Evolutionary conservation across 2,797 vertebrate genomes (phyloP), one percentile per base, ranked within the genome.

Genomic region (Myotis vivesi): DNA sequence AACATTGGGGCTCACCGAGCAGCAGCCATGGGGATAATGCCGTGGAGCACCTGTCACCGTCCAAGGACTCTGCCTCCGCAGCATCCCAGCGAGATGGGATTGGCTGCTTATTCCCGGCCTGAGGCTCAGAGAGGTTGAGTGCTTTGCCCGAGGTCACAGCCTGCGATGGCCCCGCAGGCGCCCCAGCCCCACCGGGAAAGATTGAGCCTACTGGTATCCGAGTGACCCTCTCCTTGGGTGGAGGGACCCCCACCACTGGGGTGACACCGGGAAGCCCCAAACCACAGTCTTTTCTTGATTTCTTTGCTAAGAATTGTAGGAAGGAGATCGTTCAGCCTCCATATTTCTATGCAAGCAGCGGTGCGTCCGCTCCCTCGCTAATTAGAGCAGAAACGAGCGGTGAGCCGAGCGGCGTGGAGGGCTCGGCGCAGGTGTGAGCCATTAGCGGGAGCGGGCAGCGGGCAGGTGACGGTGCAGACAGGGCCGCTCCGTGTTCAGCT

Each of bases 381-480:
- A 76, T 94, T 91, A 44, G 53, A 90, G 83, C 49, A 13, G 17
- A 62, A 85, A 87, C 23, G 64, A 89, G 90, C 93, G 17, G 86
- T 95, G 97, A 80, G 76, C 84, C 91, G 80, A 0, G 49, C 92
- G 95, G 89, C 33, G 69, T 8, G 51, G 92, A 94, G 62, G 1
- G 84, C 79, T 96, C 95, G 53, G 71, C 86, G 95, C 95, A 97
- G 97, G 95, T 97, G 96, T 81, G 17, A 2, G 95, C 53, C 94
- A 97, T 97, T 91, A 97, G 95, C 19, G 38, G 94, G 79, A 96
- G 96, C 20, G 59, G 96, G n/a, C n/a, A n/a, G n/a, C n/a, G n/a
- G n/a, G 69, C 87, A 28, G 77, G 41, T 33, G 2, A 77, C 92
- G 85, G 93, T 90, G 94, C 44, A 92, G 87, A 93, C 87, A 46